These are phyloP conservation scores for Syrrhaptes paradoxus DNA, from an alignment of 2,113 vertebrate species.

Conservation along the genomic window DNA sequence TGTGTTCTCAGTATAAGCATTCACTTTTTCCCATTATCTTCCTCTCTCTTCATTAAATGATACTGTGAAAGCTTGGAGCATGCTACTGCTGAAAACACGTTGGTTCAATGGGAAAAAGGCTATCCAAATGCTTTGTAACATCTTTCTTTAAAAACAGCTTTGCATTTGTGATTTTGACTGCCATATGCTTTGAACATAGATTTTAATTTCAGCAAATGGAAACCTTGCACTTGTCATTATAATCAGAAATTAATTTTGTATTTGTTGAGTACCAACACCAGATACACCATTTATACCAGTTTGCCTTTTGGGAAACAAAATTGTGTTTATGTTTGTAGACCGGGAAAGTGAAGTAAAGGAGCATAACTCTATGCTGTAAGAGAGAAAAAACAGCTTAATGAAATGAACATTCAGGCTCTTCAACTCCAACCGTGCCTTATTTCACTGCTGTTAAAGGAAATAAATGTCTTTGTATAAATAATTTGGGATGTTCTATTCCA, in stretches of 20 bases:
- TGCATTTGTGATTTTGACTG: background rate
- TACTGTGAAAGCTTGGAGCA: background rate
- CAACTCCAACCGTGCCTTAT: background rate
- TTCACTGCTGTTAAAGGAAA: background rate
- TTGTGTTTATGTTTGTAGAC: background rate
- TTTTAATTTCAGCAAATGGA: background rate
- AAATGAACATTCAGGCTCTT: background rate
- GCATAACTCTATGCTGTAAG: background rate
- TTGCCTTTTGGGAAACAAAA: background rate
- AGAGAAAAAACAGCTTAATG: background rate
- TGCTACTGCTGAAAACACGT: background rate
- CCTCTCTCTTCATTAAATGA: background rate
- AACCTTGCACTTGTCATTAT: background rate
- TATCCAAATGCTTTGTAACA: background rate
- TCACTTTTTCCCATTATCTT: background rate
- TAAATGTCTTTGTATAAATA: background rate
- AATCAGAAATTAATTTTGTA: background rate
- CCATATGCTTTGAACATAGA: background rate
- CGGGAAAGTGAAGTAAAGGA: background rate
- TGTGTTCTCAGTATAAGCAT: background rate
- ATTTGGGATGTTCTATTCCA: background rate
- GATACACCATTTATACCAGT: background rate
- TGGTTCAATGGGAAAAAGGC: background rate
- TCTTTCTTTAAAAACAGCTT: background rate
- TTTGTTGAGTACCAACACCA: background rate